These are phyloP conservation scores for Morus bassanus DNA, from an alignment of 2,797 vertebrate genomes.

Conservation along the genomic window DNA sequence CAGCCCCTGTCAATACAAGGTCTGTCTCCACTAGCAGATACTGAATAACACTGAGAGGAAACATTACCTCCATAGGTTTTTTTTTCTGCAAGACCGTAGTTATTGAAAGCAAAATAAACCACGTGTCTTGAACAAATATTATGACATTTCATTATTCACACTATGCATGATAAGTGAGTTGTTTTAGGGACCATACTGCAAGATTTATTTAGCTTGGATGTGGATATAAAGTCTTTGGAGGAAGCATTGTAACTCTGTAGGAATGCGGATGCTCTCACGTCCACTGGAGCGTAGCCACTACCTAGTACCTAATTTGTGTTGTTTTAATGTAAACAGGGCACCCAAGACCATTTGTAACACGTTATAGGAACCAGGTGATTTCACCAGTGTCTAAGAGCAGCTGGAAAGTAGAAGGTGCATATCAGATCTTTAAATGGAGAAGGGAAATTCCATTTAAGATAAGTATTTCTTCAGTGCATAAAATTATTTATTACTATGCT, in stretches of 20 bases:
- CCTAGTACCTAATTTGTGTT: neutral
- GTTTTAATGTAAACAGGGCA: neutral
- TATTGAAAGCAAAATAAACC: constrained; percentile 16
- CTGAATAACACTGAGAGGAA: neutral
- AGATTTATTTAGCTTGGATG: constrained; percentile 48
- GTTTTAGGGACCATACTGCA: neutral
- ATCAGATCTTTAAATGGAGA: neutral
- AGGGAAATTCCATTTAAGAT: neutral
- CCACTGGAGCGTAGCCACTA: neutral
- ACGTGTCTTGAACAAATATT: neutral
- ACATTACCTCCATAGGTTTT: neutral
- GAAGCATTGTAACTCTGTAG: neutral
- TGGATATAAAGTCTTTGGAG: neutral
- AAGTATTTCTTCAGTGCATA: neutral
- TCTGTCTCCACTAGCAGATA: fast-evolving
- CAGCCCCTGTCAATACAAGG: fast-evolving
- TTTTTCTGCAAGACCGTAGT: neutral
- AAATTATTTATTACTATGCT: neutral
- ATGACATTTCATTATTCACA: constrained; percentile 10
- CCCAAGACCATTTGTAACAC: neutral
- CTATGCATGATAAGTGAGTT: neutral
- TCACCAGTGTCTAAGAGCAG: neutral
- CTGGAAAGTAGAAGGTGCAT: neutral
- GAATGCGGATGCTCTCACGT: neutral
- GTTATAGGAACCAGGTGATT: neutral